A percentile compares a stretch with the other conserved stretches of the same genome.
phyloP scores from a whole-genome alignment of 2,113 vertebrate species.

The Daubentonia madagascariensis region DNA sequence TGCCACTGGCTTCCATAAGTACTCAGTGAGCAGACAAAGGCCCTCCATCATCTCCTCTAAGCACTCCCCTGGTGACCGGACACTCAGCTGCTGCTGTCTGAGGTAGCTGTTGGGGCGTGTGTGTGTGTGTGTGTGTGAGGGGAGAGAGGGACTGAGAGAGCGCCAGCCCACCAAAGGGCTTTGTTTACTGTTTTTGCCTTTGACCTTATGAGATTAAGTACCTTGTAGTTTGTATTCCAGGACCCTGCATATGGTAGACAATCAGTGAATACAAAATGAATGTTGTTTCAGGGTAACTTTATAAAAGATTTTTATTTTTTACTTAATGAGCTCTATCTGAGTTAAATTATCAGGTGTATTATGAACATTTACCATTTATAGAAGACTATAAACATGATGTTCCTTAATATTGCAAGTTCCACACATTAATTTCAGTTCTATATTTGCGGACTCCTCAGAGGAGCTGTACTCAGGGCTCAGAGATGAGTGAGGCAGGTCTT shows the following conservation, averaged over 20 bases:
- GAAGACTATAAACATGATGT: neutral
- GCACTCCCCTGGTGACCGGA: neutral
- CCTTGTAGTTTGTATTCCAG: accelerated
- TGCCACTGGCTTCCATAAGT: slow-evolving; percentile 70
- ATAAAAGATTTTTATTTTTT: neutral
- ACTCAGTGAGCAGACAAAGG: slow-evolving; percentile 9
- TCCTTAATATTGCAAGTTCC: neutral
- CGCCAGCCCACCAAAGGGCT: neutral
- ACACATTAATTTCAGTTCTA: neutral
- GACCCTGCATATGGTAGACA: neutral
- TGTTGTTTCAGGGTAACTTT: neutral
- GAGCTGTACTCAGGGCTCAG: neutral
- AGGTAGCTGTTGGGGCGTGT: neutral
- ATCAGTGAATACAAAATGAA: neutral
- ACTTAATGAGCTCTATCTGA: neutral
- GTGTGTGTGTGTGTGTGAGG: accelerated
- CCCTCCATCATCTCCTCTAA: neutral
- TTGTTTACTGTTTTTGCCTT: neutral
- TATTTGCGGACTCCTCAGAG: neutral
- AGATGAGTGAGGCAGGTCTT: neutral
- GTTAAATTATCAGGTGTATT: neutral
- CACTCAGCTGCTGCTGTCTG: neutral
- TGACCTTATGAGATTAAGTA: accelerated
- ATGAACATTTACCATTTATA: neutral
- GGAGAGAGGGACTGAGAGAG: too few relatives aligned